These are phyloP conservation scores for Dynastes tityus DNA, from an alignment of 2,888 invertebrate species.

Conservation along the genomic window DNA sequence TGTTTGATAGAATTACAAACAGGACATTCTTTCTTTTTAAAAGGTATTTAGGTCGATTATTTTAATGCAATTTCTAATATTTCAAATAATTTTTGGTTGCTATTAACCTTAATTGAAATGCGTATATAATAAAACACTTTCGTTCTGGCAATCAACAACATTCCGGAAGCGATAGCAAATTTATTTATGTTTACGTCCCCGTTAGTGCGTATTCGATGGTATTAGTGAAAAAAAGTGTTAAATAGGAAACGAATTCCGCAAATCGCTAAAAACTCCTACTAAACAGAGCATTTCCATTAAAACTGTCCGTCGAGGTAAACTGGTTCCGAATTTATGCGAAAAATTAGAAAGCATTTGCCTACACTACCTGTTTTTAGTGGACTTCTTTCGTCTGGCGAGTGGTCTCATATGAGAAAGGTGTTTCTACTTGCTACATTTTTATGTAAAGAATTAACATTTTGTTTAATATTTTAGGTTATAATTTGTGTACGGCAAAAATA, in stretches of 20 bases:
- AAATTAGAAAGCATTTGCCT: constrained; percentile 38
- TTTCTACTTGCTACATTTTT: not conserved
- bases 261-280: constrained; percentile 20
- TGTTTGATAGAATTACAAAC: no score
- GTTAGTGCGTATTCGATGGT: not conserved
- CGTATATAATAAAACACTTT: no score
- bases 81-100: no score
- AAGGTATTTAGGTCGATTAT: no score
- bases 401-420: not conserved
- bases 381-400: not conserved
- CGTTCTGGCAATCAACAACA: no score
- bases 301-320: constrained; percentile 27
- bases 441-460: not conserved
- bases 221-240: not conserved
- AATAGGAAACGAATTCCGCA: constrained; percentile 14
- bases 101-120: no score
- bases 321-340: constrained; percentile 36
- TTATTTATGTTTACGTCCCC: not conserved
- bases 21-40: no score
- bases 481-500: no score
- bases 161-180: no score
- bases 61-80: no score
- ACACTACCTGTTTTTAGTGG: constrained; percentile 23
- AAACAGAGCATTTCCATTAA: constrained; percentile 38
- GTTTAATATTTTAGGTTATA: no score